Conservation (phyloP, 2,113 vertebrate genomes). For the Pycnonotus jocosus region DNA sequence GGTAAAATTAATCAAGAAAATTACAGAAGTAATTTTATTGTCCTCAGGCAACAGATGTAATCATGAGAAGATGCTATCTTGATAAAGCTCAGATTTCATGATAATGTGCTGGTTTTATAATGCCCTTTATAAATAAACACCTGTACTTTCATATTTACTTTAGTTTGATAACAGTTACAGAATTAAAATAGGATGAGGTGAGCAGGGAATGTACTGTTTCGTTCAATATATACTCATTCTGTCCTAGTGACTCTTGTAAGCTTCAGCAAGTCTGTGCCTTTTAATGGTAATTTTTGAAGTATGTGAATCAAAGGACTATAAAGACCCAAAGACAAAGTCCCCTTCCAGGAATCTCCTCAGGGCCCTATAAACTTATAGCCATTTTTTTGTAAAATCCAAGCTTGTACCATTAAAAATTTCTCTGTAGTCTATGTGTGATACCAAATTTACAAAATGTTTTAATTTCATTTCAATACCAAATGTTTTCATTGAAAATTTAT, state of each 20-base stretch:
- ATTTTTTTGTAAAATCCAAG: neutral
- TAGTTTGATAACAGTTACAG: neutral
- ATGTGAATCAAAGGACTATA: neutral
- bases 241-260: neutral
- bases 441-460: neutral
- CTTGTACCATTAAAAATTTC: neutral
- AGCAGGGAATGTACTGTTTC: neutral
- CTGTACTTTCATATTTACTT: neutral
- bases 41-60: neutral
- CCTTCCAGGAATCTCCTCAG: neutral
- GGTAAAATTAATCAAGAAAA: slow-evolving; percentile 26
- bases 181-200: neutral
- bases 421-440: neutral
- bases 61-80: slow-evolving; percentile 17
- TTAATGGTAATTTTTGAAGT: neutral
- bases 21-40: slow-evolving; percentile 25
- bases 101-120: neutral
- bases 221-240: neutral
- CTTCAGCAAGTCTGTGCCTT: neutral
- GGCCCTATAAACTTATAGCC: neutral
- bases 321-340: neutral
- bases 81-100: slow-evolving; percentile 10
- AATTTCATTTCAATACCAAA: too few species aligned
- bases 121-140: neutral
- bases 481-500: neutral